A percentile compares a stretch with the other conserved stretches of the same genome.
phyloP scores from a whole-genome alignment of 53 echinoderm and acorn worm species.

The Pentamera pediparva region DNA sequence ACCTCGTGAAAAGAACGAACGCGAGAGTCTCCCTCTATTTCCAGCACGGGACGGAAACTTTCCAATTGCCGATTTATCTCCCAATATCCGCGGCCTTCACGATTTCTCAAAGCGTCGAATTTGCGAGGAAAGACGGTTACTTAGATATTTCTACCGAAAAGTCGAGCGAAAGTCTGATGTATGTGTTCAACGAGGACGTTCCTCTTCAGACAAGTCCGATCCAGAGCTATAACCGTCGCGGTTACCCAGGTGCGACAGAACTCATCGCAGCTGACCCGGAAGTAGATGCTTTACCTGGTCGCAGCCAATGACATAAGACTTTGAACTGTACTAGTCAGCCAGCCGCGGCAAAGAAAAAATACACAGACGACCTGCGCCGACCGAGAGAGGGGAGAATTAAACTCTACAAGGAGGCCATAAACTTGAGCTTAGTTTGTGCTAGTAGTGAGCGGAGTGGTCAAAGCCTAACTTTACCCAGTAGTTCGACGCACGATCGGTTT shows the following conservation, averaged over 20 bases:
- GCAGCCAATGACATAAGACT: neutral
- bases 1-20: neutral
- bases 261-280: too few species aligned
- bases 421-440: conserved; percentile 8
- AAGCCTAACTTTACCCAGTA: conserved; percentile 6
- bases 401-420: neutral
- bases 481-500: neutral
- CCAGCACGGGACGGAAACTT: neutral
- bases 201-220: too few species aligned
- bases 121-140: too few species aligned
- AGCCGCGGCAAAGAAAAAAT: conserved; percentile 6
- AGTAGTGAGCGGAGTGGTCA: conserved; percentile 16
- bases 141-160: too few species aligned
- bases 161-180: too few species aligned
- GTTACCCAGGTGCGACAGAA: too few species aligned
- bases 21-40: too few species aligned
- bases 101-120: too few species aligned
- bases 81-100: too few species aligned
- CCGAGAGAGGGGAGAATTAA: conserved; percentile 18
- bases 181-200: too few species aligned
- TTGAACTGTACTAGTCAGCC: neutral
- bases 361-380: conserved; percentile 35
- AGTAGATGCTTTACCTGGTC: neutral
- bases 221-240: too few species aligned
- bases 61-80: neutral